Evolutionary conservation across 2,888 invertebrate genomes (phyloP).

Genomic region (Andrena marginata): DNA sequence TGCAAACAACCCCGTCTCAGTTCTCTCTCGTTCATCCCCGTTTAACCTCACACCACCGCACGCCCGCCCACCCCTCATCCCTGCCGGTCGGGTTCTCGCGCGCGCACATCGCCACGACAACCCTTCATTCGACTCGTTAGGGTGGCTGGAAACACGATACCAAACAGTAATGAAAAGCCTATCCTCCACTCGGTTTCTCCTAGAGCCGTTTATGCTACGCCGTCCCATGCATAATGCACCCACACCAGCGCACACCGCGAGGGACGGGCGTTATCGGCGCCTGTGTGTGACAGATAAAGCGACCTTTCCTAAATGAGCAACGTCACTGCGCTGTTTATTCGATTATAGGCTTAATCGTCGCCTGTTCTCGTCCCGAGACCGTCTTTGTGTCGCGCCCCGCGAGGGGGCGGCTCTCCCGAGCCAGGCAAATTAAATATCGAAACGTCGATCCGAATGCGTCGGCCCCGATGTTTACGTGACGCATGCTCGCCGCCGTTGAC

Average conservation of each 20-base stretch:
- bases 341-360: conserved; percentile 69
- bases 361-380: conserved; percentile 30
- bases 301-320: conserved; percentile 67
- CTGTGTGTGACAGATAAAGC: conserved; percentile 74
- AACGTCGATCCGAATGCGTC: conserved; percentile 24
- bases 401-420: background rate
- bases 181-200: conserved; percentile 74
- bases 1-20: conserved; percentile 81
- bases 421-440: conserved; percentile 52
- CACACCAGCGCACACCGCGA: conserved; percentile 11
- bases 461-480: background rate
- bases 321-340: conserved; percentile 70
- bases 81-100: conserved; percentile 48
- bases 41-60: conserved; percentile 73
- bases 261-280: conserved; percentile 61
- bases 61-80: conserved; percentile 35
- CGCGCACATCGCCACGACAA: conserved; percentile 75
- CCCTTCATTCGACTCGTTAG: conserved; percentile 82
- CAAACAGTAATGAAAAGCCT: conserved; percentile 81
- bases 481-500: background rate
- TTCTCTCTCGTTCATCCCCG: conserved; percentile 78
- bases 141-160: conserved; percentile 80
- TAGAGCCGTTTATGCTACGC: conserved; percentile 71
- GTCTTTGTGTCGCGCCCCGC: conserved; percentile 59
- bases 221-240: conserved; percentile 69